A percentile compares a stretch with the other conserved stretches of the same genome.
Conservation (phyloP, 2,113 vertebrate genomes). For the Eulacestoma nigropectus region DNA sequence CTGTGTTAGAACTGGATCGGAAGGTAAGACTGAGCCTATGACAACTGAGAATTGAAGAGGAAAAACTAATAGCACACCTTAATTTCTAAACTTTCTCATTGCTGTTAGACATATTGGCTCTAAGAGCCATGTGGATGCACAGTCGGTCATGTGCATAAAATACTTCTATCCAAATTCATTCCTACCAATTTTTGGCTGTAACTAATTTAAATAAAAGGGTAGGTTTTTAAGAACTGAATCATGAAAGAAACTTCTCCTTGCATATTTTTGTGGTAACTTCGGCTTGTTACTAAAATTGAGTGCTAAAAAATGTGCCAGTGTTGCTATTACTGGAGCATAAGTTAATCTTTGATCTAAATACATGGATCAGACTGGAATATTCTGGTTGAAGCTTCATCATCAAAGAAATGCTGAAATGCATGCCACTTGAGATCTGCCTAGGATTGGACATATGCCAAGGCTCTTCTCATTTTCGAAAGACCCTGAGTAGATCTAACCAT, state of each 20-base stretch:
- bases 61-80: background rate
- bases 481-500: background rate
- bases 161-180: background rate
- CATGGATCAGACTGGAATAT: background rate
- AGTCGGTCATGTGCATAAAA: background rate
- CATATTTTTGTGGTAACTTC: background rate
- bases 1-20: background rate
- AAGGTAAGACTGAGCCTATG: background rate
- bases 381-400: background rate
- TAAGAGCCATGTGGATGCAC: background rate
- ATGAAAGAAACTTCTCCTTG: background rate
- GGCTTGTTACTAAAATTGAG: background rate
- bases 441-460: background rate
- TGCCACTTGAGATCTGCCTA: background rate
- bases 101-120: background rate
- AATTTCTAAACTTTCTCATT: background rate
- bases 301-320: background rate
- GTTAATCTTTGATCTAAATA: background rate
- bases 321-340: background rate
- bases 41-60: background rate
- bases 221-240: background rate
- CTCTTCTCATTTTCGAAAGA: background rate
- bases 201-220: background rate
- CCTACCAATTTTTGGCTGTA: background rate
- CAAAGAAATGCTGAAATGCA: background rate